Percentiles rank a stretch among this genome's conserved stretches.
These are phyloP conservation scores for Macaria notata DNA, from an alignment of 2,888 invertebrate genomes.

Conservation along the genomic window DNA sequence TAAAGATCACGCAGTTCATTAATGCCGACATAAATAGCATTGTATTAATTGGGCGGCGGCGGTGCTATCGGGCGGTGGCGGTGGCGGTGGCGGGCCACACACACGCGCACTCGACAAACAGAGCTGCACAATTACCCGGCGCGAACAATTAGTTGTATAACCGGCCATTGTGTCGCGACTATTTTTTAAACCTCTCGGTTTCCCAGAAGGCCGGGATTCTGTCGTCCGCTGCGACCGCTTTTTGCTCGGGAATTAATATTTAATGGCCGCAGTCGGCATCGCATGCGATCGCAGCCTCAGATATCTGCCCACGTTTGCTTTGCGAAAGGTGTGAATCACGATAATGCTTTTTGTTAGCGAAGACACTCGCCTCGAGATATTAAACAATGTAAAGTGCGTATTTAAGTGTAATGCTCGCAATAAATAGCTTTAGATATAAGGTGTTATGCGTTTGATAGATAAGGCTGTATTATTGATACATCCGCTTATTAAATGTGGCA, in stretches of 20 bases:
- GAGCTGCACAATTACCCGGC: constrained; percentile 67
- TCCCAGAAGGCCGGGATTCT: constrained; percentile 72
- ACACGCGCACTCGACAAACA: constrained; percentile 50
- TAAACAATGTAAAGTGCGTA: constrained; percentile 26
- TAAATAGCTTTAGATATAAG: constrained; percentile 26
- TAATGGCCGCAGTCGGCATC: constrained; percentile 64
- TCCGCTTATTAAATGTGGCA: constrained; percentile 40
- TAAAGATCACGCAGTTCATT: constrained; percentile 33
- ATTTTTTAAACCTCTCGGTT: constrained; percentile 59
- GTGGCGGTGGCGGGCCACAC: constrained; percentile 27
- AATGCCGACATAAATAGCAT: constrained; percentile 29
- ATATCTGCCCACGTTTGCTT: constrained; percentile 58
- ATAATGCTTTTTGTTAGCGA: constrained; percentile 33
- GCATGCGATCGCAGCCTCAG: constrained; percentile 59
- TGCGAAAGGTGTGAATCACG: constrained; percentile 40
- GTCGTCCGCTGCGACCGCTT: constrained; percentile 46
- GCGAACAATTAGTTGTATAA: constrained; percentile 76
- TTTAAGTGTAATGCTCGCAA: constrained; percentile 26
- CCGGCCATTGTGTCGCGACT: constrained; percentile 67
- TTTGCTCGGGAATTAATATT: constrained; percentile 69
- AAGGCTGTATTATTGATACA: constrained; percentile 28
- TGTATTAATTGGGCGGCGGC: constrained; percentile 34
- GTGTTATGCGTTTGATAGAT: constrained; percentile 19
- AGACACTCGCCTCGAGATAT: constrained; percentile 21
- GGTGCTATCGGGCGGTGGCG: constrained; percentile 30